Base-by-base conservation (phyloP, 2,888 invertebrate species). In the Nephrocerus scutellatus region DNA sequence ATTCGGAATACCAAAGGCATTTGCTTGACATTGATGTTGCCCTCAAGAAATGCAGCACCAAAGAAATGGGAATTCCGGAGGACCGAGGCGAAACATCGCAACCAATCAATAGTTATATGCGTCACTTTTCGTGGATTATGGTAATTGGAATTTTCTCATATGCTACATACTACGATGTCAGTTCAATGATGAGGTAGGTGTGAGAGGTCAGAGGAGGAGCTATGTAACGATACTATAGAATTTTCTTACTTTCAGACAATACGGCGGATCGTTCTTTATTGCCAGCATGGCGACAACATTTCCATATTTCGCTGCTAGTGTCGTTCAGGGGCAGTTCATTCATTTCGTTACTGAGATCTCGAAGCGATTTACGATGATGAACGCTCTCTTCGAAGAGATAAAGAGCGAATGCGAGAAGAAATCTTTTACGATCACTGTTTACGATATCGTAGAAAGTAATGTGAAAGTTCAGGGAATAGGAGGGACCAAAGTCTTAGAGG, bases 261-360 rank as follows among this genome's bases (percentile, higher is more conserved):
- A 53, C 37, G 46, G 47, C 2, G 46, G 51, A 13, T 53, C 50
- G 25, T 61, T 60, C 14, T 49, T 62, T 25, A 39, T 64, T 22
- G 46, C 52, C 19, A 46, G 57, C 16, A 59, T 64, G 57, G 53
- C 56, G 2, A 53, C 57, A 6, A 57, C 58, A 21, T 65, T 66
- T 46, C 66, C 68, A 2, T 62, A 54, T 43, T 36, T 62, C 28
- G 57, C 59, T 12, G 58, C 56, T 15, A 60, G 63, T 41, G 49
- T 64, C 24, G 59, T 62, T 24, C 62, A 66, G 42, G 57, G 59
- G 0, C 63, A 65, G 50, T 68, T 68, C 46, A 56, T 64, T 36
- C 56, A 58, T 35, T 57, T 60, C 20, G 63, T 68, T 13, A 56
- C 61, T 30, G 53, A 58, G 40, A 62, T 68, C 20, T 60, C 62